phyloP scores from a whole-genome alignment of 1,140 invertebrate species.

The Samia ricini region DNA sequence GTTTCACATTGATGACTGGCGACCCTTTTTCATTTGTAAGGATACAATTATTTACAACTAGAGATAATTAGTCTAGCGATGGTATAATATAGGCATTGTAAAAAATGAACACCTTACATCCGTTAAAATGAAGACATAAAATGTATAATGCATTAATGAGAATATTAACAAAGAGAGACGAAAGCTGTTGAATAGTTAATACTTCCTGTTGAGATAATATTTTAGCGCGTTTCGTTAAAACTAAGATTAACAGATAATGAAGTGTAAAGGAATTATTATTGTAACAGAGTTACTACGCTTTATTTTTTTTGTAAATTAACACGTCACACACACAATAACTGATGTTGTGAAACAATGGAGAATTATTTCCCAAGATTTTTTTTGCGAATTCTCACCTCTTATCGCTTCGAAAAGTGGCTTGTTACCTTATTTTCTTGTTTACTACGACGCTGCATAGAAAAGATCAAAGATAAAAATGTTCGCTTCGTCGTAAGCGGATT shows the following conservation, averaged over 20 bases:
- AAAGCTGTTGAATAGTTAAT: slow-evolving; percentile 13
- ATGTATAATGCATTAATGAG: slow-evolving; percentile 21
- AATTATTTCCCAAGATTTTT: neutral
- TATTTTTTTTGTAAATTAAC: neutral
- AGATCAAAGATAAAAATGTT: slow-evolving; percentile 19
- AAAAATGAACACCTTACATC: neutral
- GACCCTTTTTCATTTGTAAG: no score
- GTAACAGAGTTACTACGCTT: neutral
- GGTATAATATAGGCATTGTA: no score
- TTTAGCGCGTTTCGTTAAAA: slow-evolving; percentile 28
- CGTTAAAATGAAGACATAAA: neutral
- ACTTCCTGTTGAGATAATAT: slow-evolving; percentile 36
- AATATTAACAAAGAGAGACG: slow-evolving; percentile 15
- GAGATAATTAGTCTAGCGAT: neutral
- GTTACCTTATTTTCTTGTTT: slow-evolving; percentile 25
- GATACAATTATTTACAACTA: no score
- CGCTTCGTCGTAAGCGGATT: slow-evolving; percentile 3
- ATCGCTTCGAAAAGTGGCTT: slow-evolving; percentile 20
- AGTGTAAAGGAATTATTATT: neutral
- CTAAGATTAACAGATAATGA: slow-evolving; percentile 25
- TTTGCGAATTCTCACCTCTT: slow-evolving; percentile 27
- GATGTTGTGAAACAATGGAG: neutral
- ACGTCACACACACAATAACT: neutral
- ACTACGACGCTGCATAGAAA: slow-evolving; percentile 14
- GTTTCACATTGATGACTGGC: no score